Evolutionary conservation across 2,113 vertebrate species (phyloP).

Genomic region (Pandion haliaetus): DNA sequence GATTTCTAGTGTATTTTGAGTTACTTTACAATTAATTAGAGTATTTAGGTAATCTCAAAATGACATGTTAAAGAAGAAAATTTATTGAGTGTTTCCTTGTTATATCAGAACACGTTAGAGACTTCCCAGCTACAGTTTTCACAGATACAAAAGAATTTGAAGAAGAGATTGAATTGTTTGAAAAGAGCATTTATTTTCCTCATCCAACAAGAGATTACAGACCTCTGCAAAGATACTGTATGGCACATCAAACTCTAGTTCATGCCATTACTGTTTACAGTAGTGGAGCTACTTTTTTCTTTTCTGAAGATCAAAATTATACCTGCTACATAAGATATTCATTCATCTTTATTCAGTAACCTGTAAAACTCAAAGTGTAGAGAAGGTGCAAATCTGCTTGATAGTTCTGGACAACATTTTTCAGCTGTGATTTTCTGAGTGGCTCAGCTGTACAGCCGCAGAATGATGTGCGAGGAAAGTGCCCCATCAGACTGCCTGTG

Average conservation of each 20-base stretch:
- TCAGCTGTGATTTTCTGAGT: slow-evolving; percentile 54
- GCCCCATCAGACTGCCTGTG: slow-evolving; percentile 50
- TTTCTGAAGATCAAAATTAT: not conserved
- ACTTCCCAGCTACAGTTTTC: not conserved
- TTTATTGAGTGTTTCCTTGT: not conserved
- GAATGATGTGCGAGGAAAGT: slow-evolving; percentile 12
- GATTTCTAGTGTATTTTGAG: not conserved
- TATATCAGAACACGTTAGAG: not conserved
- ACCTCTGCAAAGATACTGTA: not conserved
- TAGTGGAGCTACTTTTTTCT: not conserved
- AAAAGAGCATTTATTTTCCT: not conserved
- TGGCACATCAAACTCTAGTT: not conserved
- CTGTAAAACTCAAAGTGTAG: slow-evolving; percentile 22
- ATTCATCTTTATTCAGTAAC: slow-evolving; percentile 59
- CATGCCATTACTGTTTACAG: not conserved
- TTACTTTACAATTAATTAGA: not conserved
- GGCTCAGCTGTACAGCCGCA: slow-evolving; percentile 35
- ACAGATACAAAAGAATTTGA: not conserved
- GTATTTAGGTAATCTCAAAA: not conserved
- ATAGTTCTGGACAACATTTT: slow-evolving; percentile 54
- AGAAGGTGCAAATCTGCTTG: slow-evolving; percentile 39
- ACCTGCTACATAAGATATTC: slow-evolving; percentile 40
- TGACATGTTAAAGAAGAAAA: not conserved
- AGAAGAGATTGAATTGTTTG: not conserved
- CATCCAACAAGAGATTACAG: not conserved